Evolutionary conservation across 2,888 invertebrate genomes (phyloP).

Genomic region (Drosophila recens): DNA sequence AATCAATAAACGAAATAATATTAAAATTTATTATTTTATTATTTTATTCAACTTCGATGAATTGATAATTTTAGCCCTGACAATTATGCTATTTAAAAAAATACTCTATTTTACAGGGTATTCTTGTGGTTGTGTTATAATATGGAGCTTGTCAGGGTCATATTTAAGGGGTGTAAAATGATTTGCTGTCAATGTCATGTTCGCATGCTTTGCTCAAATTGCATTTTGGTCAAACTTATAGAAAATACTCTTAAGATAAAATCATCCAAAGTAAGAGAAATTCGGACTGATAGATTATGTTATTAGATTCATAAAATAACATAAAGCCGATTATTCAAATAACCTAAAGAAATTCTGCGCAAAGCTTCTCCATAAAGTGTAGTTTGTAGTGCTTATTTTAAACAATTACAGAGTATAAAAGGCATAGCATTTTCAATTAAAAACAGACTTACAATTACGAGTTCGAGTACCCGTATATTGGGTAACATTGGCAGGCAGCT

Average conservation of each 20-base stretch:
- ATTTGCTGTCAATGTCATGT: conserved; percentile 53
- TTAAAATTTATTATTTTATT: no score
- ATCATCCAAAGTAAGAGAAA: neutral
- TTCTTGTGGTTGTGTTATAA: neutral
- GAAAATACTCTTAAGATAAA: conserved; percentile 5
- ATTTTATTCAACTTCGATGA: no score
- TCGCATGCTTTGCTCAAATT: conserved; percentile 37
- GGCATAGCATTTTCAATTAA: conserved; percentile 9
- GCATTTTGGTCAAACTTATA: conserved; percentile 24
- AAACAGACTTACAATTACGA: conserved; percentile 15
- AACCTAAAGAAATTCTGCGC: no score
- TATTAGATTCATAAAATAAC: neutral
- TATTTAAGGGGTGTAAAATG: conserved; percentile 36
- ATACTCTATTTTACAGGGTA: conserved; percentile 21
- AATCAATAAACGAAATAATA: no score
- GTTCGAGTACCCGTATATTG: conserved; percentile 4
- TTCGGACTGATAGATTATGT: no score
- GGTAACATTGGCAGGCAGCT: conserved; percentile 13
- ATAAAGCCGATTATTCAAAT: no score
- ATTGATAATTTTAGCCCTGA: no score
- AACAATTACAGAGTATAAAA: neutral
- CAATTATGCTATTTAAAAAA: neutral
- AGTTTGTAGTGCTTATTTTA: neutral
- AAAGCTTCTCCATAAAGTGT: neutral
- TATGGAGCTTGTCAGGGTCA: neutral